Percentiles rank a stretch among this genome's conserved stretches.
phyloP scores from a whole-genome alignment of 2,888 invertebrate genomes.

The Caenorhabditis macrosperma region DNA sequence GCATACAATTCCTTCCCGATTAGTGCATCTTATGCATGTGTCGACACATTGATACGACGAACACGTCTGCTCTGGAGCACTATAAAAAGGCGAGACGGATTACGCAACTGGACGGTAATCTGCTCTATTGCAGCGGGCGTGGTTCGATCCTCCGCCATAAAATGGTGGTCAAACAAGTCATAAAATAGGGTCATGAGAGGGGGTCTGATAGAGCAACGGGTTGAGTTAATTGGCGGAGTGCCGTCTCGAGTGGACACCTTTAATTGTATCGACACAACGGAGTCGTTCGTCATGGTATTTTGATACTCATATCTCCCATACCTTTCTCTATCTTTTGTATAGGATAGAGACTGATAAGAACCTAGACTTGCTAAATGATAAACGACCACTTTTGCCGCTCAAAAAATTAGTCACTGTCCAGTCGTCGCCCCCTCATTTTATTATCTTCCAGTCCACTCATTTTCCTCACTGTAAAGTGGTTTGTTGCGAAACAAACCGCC shows the following conservation, averaged over 20 bases:
- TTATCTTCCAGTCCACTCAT: neutral
- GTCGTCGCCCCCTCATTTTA: neutral
- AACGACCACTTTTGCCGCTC: neutral
- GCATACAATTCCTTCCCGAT: conserved; percentile 21
- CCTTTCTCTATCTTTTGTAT: neutral
- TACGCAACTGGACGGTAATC: conserved; percentile 20
- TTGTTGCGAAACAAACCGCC: neutral
- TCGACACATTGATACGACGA: neutral
- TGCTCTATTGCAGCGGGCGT: conserved; percentile 19
- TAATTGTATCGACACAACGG: neutral
- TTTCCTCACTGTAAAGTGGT: neutral
- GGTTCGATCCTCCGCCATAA: conserved; percentile 46
- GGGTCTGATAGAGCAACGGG: neutral
- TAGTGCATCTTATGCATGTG: neutral
- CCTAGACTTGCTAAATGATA: neutral
- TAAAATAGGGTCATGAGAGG: conserved; percentile 39
- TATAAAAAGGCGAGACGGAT: conserved; percentile 9
- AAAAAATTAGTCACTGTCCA: neutral
- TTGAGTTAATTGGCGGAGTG: conserved; percentile 34
- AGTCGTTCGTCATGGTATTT: neutral
- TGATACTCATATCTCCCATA: neutral
- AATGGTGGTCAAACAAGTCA: conserved; percentile 48
- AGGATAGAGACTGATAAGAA: neutral
- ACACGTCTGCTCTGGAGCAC: conserved; percentile 14
- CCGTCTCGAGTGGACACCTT: neutral